Base-by-base conservation (phyloP, 2,888 invertebrate genomes). In the Leptinotarsa peninsularis region DNA sequence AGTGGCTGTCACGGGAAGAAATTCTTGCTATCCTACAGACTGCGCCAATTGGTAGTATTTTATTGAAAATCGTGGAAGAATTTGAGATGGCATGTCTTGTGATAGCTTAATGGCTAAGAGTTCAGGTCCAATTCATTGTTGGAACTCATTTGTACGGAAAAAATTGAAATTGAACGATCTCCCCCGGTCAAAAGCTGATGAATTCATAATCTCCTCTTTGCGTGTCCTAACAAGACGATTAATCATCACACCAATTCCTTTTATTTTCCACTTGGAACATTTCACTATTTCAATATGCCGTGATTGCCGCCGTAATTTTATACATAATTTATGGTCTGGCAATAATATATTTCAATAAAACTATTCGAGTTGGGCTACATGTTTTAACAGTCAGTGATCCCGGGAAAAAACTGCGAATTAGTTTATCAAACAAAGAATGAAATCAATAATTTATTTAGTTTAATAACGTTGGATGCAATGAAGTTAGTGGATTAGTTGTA, bases 241-340 rank as follows among this genome's bases (percentile, higher is more conserved):
- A 58, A 23, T 58, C 58, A 58, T 15, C 21, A 58, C 14, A 58
- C 58, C 15, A 58, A 58, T 58, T 58, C 7, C 33, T 58, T 58
- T 58, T 58, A 15, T 58, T 13, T 21, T 23, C 58, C 27, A 21
- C 58, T 58, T 58, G 58, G 58, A 23, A 14, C 15, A 15, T 58
- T 58, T 23, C 13, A 58, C 23, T 27, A 23, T 58, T 58, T 58
- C 58, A 23, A 58, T 58, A 58, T 58, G 23, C 56, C 56, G 23
- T 58, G 58, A 58, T 58, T 58, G 58, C 13, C 15, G 15, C 23
- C 13, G 13, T 23, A 4, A 21, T 58, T 58, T 21, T 23, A 58
- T 58, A 27, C 58, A 58, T 58, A 23, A 58, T 58, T 58, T 23
- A 27, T 58, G 23, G 23, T 54, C 58, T 58, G 2, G 27, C 21